These are phyloP conservation scores for Lepidurus apus DNA, from an alignment of 1,140 invertebrate species.

Conservation along the genomic window DNA sequence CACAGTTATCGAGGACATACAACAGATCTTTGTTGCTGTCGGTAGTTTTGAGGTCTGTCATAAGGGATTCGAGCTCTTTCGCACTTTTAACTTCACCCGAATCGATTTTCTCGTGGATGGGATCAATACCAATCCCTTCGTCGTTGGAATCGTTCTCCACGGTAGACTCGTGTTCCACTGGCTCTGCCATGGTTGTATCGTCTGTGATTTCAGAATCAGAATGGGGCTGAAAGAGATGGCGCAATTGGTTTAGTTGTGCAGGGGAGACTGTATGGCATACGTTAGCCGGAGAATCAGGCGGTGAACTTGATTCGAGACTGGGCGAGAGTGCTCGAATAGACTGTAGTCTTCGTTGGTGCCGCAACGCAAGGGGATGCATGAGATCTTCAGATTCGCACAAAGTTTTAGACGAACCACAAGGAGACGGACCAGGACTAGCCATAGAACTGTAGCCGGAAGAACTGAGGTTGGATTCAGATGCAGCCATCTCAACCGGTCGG, in stretches of 20 bases:
- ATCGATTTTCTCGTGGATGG: slow-evolving; percentile 50
- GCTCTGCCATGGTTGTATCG: slow-evolving; percentile 43
- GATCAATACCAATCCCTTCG: slow-evolving; percentile 58
- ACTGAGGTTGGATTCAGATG: slow-evolving; percentile 71
- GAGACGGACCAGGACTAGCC: slow-evolving; percentile 67
- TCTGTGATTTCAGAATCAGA: slow-evolving; percentile 65
- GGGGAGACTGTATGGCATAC: slow-evolving; percentile 32
- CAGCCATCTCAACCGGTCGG: slow-evolving; percentile 59
- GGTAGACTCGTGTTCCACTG: slow-evolving; percentile 38
- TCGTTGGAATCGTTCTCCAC: slow-evolving; percentile 59
- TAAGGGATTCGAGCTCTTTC: slow-evolving; percentile 58
- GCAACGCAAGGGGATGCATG: slow-evolving; percentile 45
- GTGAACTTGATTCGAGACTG: slow-evolving; percentile 34
- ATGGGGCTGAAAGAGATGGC: slow-evolving; percentile 42
- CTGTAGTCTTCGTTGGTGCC: slow-evolving; percentile 11
- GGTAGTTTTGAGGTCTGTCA: slow-evolving; percentile 44
- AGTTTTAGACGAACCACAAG: slow-evolving; percentile 69
- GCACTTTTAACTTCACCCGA: slow-evolving; percentile 57
- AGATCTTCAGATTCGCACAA: slow-evolving; percentile 63
- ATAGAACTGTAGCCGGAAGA: slow-evolving; percentile 77
- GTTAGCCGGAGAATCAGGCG: slow-evolving; percentile 39
- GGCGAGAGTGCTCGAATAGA: slow-evolving; percentile 41
- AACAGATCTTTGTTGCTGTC: slow-evolving; percentile 35
- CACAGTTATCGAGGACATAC: slow-evolving; percentile 29
- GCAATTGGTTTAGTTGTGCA: slow-evolving; percentile 42